Percentiles rank a stretch among this genome's conserved stretches.
Evolutionary conservation across 1,140 invertebrate genomes (phyloP).

Genomic region (Archivesica marissinica): DNA sequence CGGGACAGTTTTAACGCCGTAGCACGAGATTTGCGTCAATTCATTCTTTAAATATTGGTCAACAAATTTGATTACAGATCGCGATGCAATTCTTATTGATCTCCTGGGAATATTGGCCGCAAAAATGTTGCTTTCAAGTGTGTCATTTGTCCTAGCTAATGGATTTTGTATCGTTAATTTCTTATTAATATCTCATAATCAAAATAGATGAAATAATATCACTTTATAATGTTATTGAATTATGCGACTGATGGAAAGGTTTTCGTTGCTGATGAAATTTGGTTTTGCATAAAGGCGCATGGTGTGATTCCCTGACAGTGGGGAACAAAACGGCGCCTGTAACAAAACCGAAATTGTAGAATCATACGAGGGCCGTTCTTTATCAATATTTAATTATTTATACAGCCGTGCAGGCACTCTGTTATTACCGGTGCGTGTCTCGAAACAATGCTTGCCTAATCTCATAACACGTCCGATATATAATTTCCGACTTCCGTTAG

Average conservation of each 20-base stretch:
- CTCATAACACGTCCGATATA: too few species aligned
- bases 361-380: too few species aligned
- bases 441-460: too few species aligned
- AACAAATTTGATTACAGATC: conserved; percentile 42
- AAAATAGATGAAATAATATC: conserved; percentile 61
- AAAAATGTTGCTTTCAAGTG: conserved; percentile 28
- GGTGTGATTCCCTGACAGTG: neutral
- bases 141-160: conserved; percentile 50
- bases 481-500: too few species aligned
- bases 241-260: conserved; percentile 20
- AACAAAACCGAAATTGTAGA: too few species aligned
- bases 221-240: conserved; percentile 46
- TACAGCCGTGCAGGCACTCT: too few species aligned
- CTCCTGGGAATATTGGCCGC: conserved; percentile 15
- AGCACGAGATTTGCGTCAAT: conserved; percentile 42
- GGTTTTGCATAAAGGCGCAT: conserved; percentile 12
- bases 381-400: too few species aligned
- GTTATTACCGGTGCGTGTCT: too few species aligned
- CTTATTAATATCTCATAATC: conserved; percentile 57
- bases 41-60: conserved; percentile 42
- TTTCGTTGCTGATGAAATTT: conserved; percentile 27
- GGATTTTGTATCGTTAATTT: conserved; percentile 59
- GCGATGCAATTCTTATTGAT: conserved; percentile 49
- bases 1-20: conserved; percentile 32
- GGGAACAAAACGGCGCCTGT: neutral